Evolutionary conservation across 2,888 invertebrate genomes (phyloP), one percentile per base, ranked within the genome.

Genomic region (Cantharis lateralis): DNA sequence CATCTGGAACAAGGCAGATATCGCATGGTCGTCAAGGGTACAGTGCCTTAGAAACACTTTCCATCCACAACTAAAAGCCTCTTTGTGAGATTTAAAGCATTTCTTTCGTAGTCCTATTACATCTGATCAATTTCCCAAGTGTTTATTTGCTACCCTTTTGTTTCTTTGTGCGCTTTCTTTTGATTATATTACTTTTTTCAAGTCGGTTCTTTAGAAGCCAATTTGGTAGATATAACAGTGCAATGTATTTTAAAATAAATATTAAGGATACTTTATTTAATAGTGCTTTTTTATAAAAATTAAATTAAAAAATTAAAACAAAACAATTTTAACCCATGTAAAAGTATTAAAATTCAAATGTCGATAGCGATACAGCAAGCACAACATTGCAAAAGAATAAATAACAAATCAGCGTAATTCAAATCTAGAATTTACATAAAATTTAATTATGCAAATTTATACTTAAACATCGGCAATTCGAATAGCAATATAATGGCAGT

Each of bases 1-100:
- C 71, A 77, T 71, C 74, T 74, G 77, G 74, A 77, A 77, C 74
- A 74, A 77, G 68, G 74, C 74, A 74, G 68, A 66, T 71, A 74
- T 77, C 74, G 71, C 71, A 74, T 77, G 74, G 77, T 62, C 77
- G 77, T 70, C 77, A 71, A 77, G 77, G 77, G 77, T 77, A 74
- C 74, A 74, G 24, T 77, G 74, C 63, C 71, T 74, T 68, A 77
- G 77, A 77, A 77, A 77, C 77, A 74, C 72, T 79, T 79, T 75
- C 78, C 74, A 77, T 80, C 76, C 79, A 69, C 74, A 78, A 75
- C 80, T 80, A 80, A 80, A 80, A 80, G 80, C 77, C 76, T 77
- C 75, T 73, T 72, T 77, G 74, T 71, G 78, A 80, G 80, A 80
- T 80, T 80, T 79, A 79, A 72, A 74, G 71, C 76, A 68, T 72